A percentile compares a stretch with the other conserved stretches of the same genome.
These are phyloP conservation scores for Athalia rosae DNA, from an alignment of 2,888 invertebrate species.

Conservation along the genomic window DNA sequence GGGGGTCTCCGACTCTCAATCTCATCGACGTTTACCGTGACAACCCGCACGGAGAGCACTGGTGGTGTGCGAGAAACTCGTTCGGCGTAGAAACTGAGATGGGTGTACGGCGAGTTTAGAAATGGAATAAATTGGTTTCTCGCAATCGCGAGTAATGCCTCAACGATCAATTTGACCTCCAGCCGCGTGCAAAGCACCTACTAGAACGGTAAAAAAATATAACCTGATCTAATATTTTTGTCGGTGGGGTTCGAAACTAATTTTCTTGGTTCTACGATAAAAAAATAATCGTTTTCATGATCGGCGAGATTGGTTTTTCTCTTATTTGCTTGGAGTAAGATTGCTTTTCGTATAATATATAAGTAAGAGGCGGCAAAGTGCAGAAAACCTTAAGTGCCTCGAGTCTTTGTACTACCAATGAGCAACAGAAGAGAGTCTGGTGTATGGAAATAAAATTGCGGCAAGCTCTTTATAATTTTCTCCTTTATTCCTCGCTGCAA, in stretches of 20 bases:
- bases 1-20: conserved; percentile 8
- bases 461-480: conserved; percentile 43
- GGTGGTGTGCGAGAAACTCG: neutral
- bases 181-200: neutral
- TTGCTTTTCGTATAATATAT: neutral
- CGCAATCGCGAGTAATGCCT: neutral
- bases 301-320: no score
- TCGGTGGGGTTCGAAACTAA: no score
- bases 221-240: no score
- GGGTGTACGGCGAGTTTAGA: conserved; percentile 13
- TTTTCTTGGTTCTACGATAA: no score
- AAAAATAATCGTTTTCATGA: no score
- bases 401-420: conserved; percentile 16
- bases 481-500: conserved; percentile 15
- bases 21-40: conserved; percentile 34
- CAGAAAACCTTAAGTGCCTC: neutral
- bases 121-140: conserved; percentile 30
- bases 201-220: no score
- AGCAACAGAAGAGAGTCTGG: neutral
- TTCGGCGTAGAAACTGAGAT: conserved; percentile 9
- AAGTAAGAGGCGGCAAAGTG: conserved; percentile 1
- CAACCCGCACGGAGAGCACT: neutral
- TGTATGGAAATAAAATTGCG: conserved; percentile 42
- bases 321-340: neutral
- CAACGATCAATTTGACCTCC: conserved; percentile 1